Evolutionary conservation across 1,140 invertebrate genomes (phyloP).

Genomic region (Scaptomyza graminum): DNA sequence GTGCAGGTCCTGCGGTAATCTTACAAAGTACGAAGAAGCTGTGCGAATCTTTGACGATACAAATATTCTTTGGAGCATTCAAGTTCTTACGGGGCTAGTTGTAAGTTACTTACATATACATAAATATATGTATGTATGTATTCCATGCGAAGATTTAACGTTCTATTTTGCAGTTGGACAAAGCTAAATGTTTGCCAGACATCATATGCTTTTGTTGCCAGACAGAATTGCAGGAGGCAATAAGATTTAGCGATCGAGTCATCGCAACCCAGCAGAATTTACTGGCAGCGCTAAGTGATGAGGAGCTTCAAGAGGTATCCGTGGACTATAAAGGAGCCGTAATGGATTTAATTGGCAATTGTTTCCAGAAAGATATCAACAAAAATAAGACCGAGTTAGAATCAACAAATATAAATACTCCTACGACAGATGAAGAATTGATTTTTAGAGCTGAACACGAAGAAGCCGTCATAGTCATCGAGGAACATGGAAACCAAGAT

Average conservation of each 20-base stretch:
- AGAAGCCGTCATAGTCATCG: not conserved
- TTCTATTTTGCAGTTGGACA: slow-evolving; percentile 36
- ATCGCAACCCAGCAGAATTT: slow-evolving; percentile 42
- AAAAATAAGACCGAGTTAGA: not conserved
- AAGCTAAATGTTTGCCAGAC: slow-evolving; percentile 37
- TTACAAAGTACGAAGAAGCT: slow-evolving; percentile 20
- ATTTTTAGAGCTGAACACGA: slow-evolving; percentile 4
- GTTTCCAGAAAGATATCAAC: slow-evolving; percentile 2
- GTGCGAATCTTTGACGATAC: slow-evolving; percentile 49
- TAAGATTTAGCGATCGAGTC: slow-evolving; percentile 45
- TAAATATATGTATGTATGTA: not conserved
- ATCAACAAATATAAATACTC: not conserved
- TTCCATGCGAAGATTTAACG: not conserved
- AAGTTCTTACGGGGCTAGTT: slow-evolving; percentile 47
- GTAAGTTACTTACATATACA: slow-evolving; percentile 26
- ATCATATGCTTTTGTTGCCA: slow-evolving; percentile 53
- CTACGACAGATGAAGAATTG: not conserved
- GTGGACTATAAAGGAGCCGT: slow-evolving; percentile 27
- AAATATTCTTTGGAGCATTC: slow-evolving; percentile 42
- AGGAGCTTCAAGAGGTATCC: slow-evolving; percentile 33
- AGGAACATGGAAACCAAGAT: not conserved
- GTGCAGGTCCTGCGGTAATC: slow-evolving; percentile 49
- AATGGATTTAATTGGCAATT: slow-evolving; percentile 7
- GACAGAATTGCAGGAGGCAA: slow-evolving; percentile 30
- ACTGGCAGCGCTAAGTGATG: slow-evolving; percentile 22